Evolutionary conservation across 2,888 invertebrate genomes (phyloP).

Genomic region (Dusona sp.): DNA sequence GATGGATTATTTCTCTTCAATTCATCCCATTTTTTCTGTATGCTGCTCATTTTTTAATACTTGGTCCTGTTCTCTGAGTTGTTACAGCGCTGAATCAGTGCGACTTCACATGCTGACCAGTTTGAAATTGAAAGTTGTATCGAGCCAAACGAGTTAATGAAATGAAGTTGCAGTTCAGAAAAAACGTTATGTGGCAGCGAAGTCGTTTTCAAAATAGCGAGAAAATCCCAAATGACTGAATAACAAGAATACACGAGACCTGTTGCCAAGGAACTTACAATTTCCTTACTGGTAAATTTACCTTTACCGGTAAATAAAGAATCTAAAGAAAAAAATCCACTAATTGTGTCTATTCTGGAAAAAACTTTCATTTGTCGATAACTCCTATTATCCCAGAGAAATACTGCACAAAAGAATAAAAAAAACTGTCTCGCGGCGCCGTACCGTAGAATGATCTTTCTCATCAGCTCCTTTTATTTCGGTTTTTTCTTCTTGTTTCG

Average conservation of each 20-base stretch:
- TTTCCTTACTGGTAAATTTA: constrained; percentile 12
- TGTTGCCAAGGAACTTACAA: constrained; percentile 23
- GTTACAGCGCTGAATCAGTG: not conserved
- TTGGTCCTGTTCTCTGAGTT: not conserved
- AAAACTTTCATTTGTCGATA: constrained; percentile 23
- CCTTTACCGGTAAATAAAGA: constrained; percentile 29
- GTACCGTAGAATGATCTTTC: not conserved
- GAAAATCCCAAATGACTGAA: constrained; percentile 26
- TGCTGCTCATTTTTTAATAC: not conserved
- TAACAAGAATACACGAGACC: constrained; percentile 13
- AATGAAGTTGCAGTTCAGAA: constrained; percentile 1
- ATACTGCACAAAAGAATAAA: not conserved
- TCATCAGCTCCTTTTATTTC: constrained; percentile 29
- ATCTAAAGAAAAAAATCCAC: not conserved
- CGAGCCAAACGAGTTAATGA: constrained; percentile 13
- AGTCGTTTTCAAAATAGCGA: not conserved
- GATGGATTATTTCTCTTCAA: not conserved
- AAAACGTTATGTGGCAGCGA: not conserved
- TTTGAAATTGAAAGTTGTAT: constrained; percentile 7
- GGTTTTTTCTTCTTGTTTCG: constrained; percentile 59
- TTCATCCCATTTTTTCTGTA: not conserved
- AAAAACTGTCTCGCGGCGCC: constrained; percentile 4
- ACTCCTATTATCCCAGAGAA: constrained; percentile 45
- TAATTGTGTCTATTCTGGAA: not conserved
- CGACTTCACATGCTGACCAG: not conserved